phyloP scores from a whole-genome alignment of 2,113 vertebrate species.

The Semicossyphus pulcher region DNA sequence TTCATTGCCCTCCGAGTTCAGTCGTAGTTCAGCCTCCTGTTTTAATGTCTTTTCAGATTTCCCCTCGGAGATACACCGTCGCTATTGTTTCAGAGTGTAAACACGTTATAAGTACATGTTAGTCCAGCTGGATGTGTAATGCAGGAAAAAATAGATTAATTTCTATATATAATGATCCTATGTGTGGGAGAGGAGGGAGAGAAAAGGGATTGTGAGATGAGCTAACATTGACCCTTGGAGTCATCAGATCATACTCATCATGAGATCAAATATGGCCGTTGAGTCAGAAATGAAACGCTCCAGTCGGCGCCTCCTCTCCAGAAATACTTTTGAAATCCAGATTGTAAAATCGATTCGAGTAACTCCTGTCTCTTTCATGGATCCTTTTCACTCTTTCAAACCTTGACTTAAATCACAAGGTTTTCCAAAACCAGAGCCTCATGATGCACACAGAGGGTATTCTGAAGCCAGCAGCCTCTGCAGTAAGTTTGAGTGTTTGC shows the following conservation, averaged over 20 bases:
- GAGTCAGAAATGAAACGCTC: background rate
- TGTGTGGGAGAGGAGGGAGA: conserved; percentile 1
- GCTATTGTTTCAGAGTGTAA: conserved; percentile 5
- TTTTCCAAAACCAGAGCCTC: conserved; percentile 10
- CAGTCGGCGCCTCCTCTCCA: conserved; percentile 1
- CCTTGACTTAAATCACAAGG: conserved; percentile 30
- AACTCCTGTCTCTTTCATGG: background rate
- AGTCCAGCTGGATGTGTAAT: background rate
- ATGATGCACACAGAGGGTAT: conserved; percentile 7
- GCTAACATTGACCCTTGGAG: conserved; percentile 1
- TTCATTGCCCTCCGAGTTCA: conserved; percentile 73
- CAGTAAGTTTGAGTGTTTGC: background rate
- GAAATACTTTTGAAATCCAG: conserved; percentile 14
- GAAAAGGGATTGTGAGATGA: no score
- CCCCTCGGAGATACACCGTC: background rate
- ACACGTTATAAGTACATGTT: background rate
- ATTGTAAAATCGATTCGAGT: conserved; percentile 2
- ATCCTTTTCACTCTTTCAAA: conserved; percentile 17
- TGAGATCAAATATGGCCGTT: conserved; percentile 1
- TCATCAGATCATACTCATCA: conserved; percentile 7
- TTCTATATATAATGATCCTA: no score
- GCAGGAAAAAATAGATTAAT: background rate
- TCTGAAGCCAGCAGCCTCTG: conserved; percentile 6
- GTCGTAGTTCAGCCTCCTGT: conserved; percentile 56
- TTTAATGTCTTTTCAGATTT: conserved; percentile 19